These are phyloP conservation scores for Brachionus plicatilis DNA, from an alignment of 1,140 invertebrate species.

Conservation along the genomic window DNA sequence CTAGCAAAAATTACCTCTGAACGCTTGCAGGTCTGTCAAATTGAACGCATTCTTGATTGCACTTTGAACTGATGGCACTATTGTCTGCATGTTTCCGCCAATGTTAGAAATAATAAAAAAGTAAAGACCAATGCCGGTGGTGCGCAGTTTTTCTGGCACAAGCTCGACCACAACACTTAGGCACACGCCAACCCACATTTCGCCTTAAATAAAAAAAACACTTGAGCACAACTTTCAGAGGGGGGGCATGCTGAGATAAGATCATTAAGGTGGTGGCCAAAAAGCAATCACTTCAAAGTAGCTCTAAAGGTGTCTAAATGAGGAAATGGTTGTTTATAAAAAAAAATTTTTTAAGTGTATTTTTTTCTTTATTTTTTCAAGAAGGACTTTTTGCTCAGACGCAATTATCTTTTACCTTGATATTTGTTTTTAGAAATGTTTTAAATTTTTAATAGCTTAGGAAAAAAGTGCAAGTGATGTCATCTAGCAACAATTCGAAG, in stretches of 20 bases:
- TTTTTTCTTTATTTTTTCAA: background rate
- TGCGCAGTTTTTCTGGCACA: constrained; percentile 47
- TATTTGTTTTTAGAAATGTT: constrained; percentile 3
- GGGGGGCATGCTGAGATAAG: background rate
- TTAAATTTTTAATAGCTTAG: background rate
- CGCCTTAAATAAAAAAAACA: constrained; percentile 17
- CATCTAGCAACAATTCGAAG: constrained; percentile 16
- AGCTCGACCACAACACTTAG: constrained; percentile 48
- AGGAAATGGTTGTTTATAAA: background rate
- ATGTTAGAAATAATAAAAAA: constrained; percentile 55
- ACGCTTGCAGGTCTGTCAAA: constrained; percentile 10
- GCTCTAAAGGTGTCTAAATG: background rate
- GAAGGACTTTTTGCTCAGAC: background rate
- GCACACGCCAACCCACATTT: constrained; percentile 54
- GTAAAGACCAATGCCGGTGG: constrained; percentile 50
- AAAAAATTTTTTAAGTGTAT: background rate
- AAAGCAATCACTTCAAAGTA: background rate
- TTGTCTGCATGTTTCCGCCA: constrained; percentile 49
- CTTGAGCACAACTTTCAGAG: background rate
- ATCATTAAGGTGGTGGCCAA: background rate
- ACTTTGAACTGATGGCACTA: constrained; percentile 17
- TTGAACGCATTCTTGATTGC: background rate
- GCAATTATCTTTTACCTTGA: constrained; percentile 11
- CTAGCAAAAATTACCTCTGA: constrained; percentile 9
- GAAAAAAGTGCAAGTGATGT: background rate